These are phyloP conservation scores for Paralvinella palmiformis DNA, from an alignment of 1,140 invertebrate genomes.

Conservation along the genomic window DNA sequence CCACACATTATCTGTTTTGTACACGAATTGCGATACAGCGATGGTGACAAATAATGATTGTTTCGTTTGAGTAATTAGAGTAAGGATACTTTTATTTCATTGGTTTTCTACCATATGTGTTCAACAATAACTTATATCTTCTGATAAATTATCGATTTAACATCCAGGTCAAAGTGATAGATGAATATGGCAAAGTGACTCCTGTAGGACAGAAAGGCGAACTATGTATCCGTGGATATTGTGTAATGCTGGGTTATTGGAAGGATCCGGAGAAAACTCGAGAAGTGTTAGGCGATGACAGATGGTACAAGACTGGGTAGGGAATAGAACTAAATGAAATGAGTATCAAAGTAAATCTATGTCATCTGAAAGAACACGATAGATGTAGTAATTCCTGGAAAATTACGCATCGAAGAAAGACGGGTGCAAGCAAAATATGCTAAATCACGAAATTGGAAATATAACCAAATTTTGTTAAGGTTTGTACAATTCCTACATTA, in stretches of 20 bases:
- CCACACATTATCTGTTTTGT: too few relatives aligned
- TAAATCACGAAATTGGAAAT: neutral
- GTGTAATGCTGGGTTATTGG: constrained; percentile 81
- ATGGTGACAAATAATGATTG: too few relatives aligned
- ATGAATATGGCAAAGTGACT: constrained; percentile 64
- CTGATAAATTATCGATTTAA: too few relatives aligned
- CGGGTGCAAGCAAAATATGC: neutral
- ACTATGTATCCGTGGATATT: constrained; percentile 73
- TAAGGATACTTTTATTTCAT: too few relatives aligned
- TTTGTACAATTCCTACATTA: neutral
- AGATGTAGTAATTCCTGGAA: neutral
- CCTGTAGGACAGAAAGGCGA: constrained; percentile 74
- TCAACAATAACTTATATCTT: too few relatives aligned
- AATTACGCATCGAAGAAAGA: neutral
- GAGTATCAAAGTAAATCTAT: neutral
- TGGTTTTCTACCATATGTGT: too few relatives aligned
- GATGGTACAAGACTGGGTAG: constrained; percentile 89
- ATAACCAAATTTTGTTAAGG: neutral
- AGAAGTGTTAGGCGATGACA: constrained; percentile 62
- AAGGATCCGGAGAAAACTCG: constrained; percentile 73
- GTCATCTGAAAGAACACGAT: neutral
- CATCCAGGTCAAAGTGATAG: constrained; percentile 64
- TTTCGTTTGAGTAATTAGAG: too few relatives aligned
- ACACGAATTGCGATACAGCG: too few relatives aligned
- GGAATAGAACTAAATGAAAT: constrained; percentile 2